Base-by-base conservation (phyloP, 2,888 invertebrate genomes). In the Cinara cedri region DNA sequence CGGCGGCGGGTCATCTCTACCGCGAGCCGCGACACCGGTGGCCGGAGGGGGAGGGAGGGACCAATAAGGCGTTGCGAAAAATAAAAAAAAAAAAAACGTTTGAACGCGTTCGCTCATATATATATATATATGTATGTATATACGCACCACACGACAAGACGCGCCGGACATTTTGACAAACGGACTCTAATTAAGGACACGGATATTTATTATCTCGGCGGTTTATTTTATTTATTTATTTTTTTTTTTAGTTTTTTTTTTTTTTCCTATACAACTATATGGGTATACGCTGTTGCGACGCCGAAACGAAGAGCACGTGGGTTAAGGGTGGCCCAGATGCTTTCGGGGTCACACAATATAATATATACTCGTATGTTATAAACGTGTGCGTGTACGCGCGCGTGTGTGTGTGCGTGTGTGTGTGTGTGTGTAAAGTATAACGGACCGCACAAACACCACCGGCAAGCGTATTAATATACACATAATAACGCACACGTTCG, bases 111-210 rank as follows among this genome's bases (percentile, higher is more conserved):
- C n/a, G 34, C 60, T 62, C 49, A 10, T 44, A 24, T 10, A 66
- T 9, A 66, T 10, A 16, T 13, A 42, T n/a, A n/a, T n/a, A n/a
- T 4, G 8, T 13, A 57, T 14, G 26, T 24, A 26, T 3, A 44
- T 16, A 51, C 4, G 24, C 49, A 26, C 34, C 49, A 51, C 49
- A 19, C 51, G 34, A 1, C 21, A 8, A 10, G 9, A n/a, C 42
- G 14, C 16, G 63, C 74, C 63, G 74, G 63, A 63, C 74, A 74
- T 63, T n/a, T 74, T 63, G 63, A 74, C 74, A 74, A 74, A 74
- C 74, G 63, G 74, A 74, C 63, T 74, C 34, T 74, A 74, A 74
- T 74, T 74, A 74, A 74, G 74, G 62, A 63, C 62, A 46, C 46
- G 60, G 72, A 72, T 62, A 72, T 74, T 63, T 74, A 63, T 63